Conservation (phyloP, 2,888 invertebrate genomes). For the Neria commutata region DNA sequence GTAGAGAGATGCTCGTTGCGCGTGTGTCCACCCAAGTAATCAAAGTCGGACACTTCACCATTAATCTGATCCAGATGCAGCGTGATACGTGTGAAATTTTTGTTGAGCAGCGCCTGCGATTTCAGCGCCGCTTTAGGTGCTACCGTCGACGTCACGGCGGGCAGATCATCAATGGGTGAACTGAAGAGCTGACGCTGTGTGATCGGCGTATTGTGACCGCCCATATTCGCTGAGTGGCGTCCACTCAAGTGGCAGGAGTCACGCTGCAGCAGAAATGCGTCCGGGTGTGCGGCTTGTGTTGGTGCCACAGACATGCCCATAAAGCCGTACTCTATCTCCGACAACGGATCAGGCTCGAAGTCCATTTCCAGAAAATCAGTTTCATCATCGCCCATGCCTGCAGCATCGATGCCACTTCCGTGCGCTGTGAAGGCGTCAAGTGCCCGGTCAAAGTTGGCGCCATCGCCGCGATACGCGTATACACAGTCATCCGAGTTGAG, state of each 20-base stretch:
- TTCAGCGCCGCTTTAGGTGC: slow-evolving; percentile 39
- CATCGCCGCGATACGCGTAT: slow-evolving; percentile 60
- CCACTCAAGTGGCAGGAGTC: slow-evolving; percentile 48
- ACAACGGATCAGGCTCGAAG: slow-evolving; percentile 61
- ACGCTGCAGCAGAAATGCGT: slow-evolving; percentile 46
- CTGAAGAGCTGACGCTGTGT: slow-evolving; percentile 50
- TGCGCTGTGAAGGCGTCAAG: slow-evolving; percentile 40
- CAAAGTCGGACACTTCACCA: slow-evolving; percentile 28
- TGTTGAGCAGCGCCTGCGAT: slow-evolving; percentile 43
- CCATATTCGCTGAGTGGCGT: slow-evolving; percentile 31
- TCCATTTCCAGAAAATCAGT: slow-evolving; percentile 62
- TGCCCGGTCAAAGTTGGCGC: slow-evolving; percentile 51
- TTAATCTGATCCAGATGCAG: slow-evolving; percentile 56
- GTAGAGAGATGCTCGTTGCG: neutral
- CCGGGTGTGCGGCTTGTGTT: slow-evolving; percentile 34
- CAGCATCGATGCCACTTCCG: slow-evolving; percentile 27
- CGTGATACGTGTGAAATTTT: slow-evolving; percentile 56
- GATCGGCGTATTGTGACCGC: slow-evolving; percentile 8
- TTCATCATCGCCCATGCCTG: slow-evolving; percentile 54
- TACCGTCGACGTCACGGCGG: too few relatives aligned
- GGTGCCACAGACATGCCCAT: slow-evolving; percentile 25
- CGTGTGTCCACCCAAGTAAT: slow-evolving; percentile 17
- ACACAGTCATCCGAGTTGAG: slow-evolving; percentile 60
- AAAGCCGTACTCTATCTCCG: slow-evolving; percentile 55
- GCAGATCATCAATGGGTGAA: slow-evolving; percentile 52